Conservation (phyloP, 2,797 vertebrate genomes). For the Lates japonicus region DNA sequence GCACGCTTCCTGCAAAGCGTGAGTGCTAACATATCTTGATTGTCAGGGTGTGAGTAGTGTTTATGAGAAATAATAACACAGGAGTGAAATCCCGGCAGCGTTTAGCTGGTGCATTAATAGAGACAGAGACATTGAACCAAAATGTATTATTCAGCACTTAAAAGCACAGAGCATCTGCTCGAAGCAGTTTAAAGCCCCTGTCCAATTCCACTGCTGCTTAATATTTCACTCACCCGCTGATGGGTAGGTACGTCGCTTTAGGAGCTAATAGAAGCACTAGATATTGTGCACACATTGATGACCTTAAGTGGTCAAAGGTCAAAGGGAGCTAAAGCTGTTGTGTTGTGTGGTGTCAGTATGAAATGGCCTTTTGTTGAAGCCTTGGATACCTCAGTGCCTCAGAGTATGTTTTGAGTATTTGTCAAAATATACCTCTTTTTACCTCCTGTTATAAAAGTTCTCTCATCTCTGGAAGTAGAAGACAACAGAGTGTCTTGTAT, state of each 20-base stretch:
- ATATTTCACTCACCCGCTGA: constrained; percentile 81
- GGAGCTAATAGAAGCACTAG: constrained; percentile 59
- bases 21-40: constrained; percentile 55
- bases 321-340: constrained; percentile 26
- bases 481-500: constrained; percentile 20
- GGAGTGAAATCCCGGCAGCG: constrained; percentile 68
- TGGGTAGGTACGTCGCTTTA: constrained; percentile 45
- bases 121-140: constrained; percentile 80
- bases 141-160: constrained; percentile 85
- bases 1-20: not conserved
- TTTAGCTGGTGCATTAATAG: constrained; percentile 79
- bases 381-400: not conserved
- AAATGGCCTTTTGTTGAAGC: constrained; percentile 1
- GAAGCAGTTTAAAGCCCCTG: constrained; percentile 73
- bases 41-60: constrained; percentile 68
- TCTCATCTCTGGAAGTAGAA: constrained; percentile 35
- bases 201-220: constrained; percentile 77
- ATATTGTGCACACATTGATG: constrained; percentile 40
- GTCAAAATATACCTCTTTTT: constrained; percentile 23
- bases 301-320: constrained; percentile 57
- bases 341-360: constrained; percentile 1
- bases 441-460: constrained; percentile 24
- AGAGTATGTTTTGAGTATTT: constrained; percentile 1
- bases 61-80: constrained; percentile 76
- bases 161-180: constrained; percentile 82